phyloP scores from a whole-genome alignment of 2,888 invertebrate species.

The Drosophila mercatorum region DNA sequence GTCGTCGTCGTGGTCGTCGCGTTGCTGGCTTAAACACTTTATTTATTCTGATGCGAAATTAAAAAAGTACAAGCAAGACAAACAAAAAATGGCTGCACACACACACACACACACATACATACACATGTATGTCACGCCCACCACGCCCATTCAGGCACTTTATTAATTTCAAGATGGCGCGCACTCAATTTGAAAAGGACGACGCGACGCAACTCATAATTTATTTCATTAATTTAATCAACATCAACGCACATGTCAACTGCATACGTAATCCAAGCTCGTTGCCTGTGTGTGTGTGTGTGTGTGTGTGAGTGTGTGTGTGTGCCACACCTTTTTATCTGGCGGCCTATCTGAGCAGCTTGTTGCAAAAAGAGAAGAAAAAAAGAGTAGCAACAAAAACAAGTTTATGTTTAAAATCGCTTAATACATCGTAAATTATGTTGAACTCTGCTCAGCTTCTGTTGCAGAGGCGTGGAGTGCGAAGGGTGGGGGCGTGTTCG shows the following conservation, averaged over 20 bases:
- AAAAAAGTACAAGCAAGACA: constrained; percentile 40
- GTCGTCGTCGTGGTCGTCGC: background rate
- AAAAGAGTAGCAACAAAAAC: constrained; percentile 42
- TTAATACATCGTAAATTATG: constrained; percentile 80
- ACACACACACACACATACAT: too few relatives aligned
- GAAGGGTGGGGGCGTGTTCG: background rate
- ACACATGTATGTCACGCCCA: constrained; percentile 16
- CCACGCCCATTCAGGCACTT: constrained; percentile 45
- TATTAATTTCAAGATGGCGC: constrained; percentile 81
- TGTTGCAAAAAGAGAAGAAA: constrained; percentile 33
- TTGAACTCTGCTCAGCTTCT: constrained; percentile 35
- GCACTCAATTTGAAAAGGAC: constrained; percentile 69
- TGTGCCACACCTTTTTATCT: constrained; percentile 65
- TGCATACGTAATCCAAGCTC: constrained; percentile 48
- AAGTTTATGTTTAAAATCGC: constrained; percentile 74
- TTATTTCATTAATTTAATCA: constrained; percentile 81
- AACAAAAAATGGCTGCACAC: constrained; percentile 8
- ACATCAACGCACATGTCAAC: constrained; percentile 77
- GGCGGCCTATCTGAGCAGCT: constrained; percentile 30
- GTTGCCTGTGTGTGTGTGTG: constrained; percentile 1
- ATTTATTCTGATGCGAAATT: constrained; percentile 61
- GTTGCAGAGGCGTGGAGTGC: background rate
- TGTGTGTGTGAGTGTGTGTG: constrained; percentile 13
- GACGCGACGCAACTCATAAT: constrained; percentile 64
- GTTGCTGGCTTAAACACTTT: constrained; percentile 52